Evolutionary conservation across 1,140 invertebrate species (phyloP).

Genomic region (Drosophila novamexicana): DNA sequence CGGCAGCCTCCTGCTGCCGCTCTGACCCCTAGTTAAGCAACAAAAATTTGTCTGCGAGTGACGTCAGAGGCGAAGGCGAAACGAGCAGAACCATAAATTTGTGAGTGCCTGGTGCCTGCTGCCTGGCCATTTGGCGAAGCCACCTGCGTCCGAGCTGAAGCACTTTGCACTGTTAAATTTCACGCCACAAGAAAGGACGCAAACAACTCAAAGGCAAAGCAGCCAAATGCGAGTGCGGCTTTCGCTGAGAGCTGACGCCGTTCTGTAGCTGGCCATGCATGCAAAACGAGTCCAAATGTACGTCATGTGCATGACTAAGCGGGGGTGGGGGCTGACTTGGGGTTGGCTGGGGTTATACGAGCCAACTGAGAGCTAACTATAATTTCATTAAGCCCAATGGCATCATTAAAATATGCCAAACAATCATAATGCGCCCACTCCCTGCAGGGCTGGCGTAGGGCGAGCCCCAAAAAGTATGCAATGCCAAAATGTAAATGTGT

Average conservation of each 20-base stretch:
- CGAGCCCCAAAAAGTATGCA: constrained; percentile 25
- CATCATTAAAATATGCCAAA: constrained; percentile 83
- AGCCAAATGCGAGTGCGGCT: not conserved
- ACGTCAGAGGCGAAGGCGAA: constrained; percentile 29
- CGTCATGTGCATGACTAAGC: constrained; percentile 66
- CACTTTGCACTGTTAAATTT: constrained; percentile 53
- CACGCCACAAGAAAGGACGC: constrained; percentile 12
- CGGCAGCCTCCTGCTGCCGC: not conserved
- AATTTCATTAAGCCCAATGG: constrained; percentile 83
- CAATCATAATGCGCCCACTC: constrained; percentile 69
- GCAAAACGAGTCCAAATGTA: constrained; percentile 55
- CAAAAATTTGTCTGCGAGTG: constrained; percentile 44
- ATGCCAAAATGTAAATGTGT: constrained; percentile 43
- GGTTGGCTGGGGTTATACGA: not conserved
- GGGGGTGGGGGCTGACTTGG: not conserved
- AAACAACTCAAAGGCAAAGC: constrained; percentile 17
- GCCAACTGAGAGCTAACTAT: constrained; percentile 62
- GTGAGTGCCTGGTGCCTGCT: not conserved
- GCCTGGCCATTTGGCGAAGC: constrained; percentile 4
- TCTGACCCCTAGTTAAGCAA: constrained; percentile 18
- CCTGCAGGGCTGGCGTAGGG: not conserved
- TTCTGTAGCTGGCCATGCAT: constrained; percentile 50
- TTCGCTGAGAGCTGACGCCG: not conserved
- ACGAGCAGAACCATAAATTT: constrained; percentile 17
- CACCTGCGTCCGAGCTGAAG: constrained; percentile 40